Conservation (phyloP, 2,797 vertebrate genomes). For the Moxostoma hubbsi region DNA sequence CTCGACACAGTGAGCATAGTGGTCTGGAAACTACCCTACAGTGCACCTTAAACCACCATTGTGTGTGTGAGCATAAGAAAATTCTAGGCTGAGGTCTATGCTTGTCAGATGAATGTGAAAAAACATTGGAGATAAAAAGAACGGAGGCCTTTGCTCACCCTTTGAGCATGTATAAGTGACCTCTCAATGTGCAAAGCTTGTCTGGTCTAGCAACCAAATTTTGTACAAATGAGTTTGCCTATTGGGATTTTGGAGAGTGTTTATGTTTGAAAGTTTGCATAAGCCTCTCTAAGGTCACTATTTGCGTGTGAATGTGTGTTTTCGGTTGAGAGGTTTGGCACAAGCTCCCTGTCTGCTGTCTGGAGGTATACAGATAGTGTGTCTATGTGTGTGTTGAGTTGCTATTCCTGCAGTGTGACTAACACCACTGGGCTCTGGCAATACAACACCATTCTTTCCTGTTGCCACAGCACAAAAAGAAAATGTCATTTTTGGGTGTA, state of each 20-base stretch:
- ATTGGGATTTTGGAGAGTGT: slow-evolving; percentile 24
- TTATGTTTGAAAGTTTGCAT: slow-evolving; percentile 34
- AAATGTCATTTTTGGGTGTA: slow-evolving; percentile 34
- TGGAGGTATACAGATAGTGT: slow-evolving; percentile 16
- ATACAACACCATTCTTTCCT: slow-evolving; percentile 25
- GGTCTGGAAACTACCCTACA: slow-evolving; percentile 32
- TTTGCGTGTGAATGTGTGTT: slow-evolving; percentile 35
- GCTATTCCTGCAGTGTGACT: slow-evolving; percentile 42
- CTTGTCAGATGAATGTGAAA: slow-evolving; percentile 41
- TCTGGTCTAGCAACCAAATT: not conserved
- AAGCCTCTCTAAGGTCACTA: slow-evolving; percentile 33
- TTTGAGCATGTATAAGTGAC: not conserved
- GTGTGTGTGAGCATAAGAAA: slow-evolving; percentile 5
- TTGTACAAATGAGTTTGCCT: slow-evolving; percentile 20
- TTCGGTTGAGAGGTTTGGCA: slow-evolving; percentile 34
- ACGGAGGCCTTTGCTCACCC: slow-evolving; percentile 2
- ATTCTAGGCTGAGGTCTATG: not conserved
- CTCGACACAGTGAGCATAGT: slow-evolving; percentile 15
- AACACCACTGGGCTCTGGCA: slow-evolving; percentile 42
- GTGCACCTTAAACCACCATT: slow-evolving; percentile 21
- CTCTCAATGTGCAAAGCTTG: not conserved
- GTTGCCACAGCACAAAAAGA: slow-evolving; percentile 29
- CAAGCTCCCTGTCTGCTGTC: slow-evolving; percentile 18
- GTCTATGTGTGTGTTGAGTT: slow-evolving; percentile 21
- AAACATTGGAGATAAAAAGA: slow-evolving; percentile 24